phyloP scores from a whole-genome alignment of 1,140 invertebrate genomes.

The Phortica variegata region DNA sequence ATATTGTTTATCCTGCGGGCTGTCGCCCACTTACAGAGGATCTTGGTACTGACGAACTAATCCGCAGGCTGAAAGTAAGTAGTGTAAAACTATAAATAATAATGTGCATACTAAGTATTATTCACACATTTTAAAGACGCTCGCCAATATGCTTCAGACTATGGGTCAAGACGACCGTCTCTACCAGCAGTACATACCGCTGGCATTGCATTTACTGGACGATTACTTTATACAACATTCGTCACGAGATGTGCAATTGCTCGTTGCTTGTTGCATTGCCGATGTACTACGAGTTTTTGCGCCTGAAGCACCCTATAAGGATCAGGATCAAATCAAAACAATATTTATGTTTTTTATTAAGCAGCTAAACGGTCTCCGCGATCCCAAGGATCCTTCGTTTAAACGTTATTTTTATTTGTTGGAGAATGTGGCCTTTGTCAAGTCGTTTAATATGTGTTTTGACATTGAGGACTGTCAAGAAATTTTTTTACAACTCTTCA shows the following conservation, averaged over 20 bases:
- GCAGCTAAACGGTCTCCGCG: slow-evolving; percentile 88
- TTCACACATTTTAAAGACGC: slow-evolving; percentile 61
- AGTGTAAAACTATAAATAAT: slow-evolving; percentile 1
- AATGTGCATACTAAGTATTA: slow-evolving; percentile 1
- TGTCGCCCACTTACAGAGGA: slow-evolving; percentile 89
- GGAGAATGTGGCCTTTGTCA: slow-evolving; percentile 96
- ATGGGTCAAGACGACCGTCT: slow-evolving; percentile 96
- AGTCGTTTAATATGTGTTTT: slow-evolving; percentile 99
- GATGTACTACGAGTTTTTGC: slow-evolving; percentile 97
- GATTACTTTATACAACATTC: slow-evolving; percentile 89
- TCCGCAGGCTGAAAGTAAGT: slow-evolving; percentile 84
- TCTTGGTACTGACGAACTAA: slow-evolving; percentile 91
- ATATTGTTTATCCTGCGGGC: slow-evolving; percentile 84
- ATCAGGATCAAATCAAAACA: slow-evolving; percentile 85
- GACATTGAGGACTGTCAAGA: slow-evolving; percentile 96
- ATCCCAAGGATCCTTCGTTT: slow-evolving; percentile 96
- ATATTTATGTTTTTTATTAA: slow-evolving; percentile 96
- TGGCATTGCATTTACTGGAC: slow-evolving; percentile 91
- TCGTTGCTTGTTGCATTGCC: slow-evolving; percentile 96
- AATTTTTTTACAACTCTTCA: slow-evolving; percentile 92
- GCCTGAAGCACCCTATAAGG: slow-evolving; percentile 97
- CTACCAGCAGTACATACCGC: slow-evolving; percentile 89
- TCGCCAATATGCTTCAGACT: slow-evolving; percentile 92
- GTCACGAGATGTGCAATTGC: slow-evolving; percentile 89
- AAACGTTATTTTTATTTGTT: slow-evolving; percentile 96